These are phyloP conservation scores for Bugulina stolonifera DNA, from an alignment of 2,888 invertebrate species.

Conservation along the genomic window DNA sequence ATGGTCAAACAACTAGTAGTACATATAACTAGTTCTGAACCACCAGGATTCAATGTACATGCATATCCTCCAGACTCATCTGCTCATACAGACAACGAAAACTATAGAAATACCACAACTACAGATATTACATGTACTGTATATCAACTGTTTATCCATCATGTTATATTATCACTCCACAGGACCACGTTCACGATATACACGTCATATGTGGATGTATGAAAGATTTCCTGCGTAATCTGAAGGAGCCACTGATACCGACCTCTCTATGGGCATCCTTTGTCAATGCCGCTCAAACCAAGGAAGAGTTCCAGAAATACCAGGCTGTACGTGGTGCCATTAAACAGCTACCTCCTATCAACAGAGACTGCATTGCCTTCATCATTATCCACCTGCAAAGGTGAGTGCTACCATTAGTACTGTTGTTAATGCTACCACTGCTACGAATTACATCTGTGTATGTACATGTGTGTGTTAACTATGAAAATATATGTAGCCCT, in stretches of 20 bases:
- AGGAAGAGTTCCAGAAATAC: slow-evolving; percentile 62
- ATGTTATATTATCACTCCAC: neutral
- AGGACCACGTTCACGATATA: slow-evolving; percentile 57
- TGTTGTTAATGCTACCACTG: too few species aligned
- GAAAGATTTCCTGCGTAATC: slow-evolving; percentile 83
- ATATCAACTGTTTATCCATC: too few species aligned
- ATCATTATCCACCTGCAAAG: slow-evolving; percentile 72
- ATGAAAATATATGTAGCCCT: too few species aligned
- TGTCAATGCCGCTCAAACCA: slow-evolving; percentile 60
- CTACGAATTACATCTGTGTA: too few species aligned
- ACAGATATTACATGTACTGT: too few species aligned
- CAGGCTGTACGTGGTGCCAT: neutral
- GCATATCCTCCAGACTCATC: too few species aligned
- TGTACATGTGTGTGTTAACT: too few species aligned
- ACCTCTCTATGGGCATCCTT: slow-evolving; percentile 75
- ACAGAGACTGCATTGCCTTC: slow-evolving; percentile 89
- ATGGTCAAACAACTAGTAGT: too few species aligned
- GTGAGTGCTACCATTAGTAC: slow-evolving; percentile 35
- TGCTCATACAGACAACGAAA: too few species aligned
- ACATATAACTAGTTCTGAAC: too few species aligned
- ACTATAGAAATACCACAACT: too few species aligned
- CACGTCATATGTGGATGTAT: slow-evolving; percentile 86
- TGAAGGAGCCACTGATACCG: slow-evolving; percentile 85
- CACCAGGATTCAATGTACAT: too few species aligned
- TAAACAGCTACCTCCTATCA: slow-evolving; percentile 71